Evolutionary conservation across 2,888 invertebrate species (phyloP).

Genomic region (Peribatodes rhomboidaria): DNA sequence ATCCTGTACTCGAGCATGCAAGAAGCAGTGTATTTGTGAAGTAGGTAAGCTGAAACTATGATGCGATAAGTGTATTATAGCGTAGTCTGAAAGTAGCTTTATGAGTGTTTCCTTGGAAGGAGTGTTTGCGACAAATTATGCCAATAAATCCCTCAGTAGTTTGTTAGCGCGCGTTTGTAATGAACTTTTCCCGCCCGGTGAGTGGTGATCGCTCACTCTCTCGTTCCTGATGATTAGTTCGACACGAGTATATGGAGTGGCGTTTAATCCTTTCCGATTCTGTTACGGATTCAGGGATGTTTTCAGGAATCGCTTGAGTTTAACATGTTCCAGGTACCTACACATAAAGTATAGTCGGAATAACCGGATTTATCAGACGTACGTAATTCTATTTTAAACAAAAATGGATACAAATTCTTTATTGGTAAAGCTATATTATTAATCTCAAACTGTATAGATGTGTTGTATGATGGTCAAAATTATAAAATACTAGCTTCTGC

Average conservation of each 20-base stretch:
- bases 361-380: too few species aligned
- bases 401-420: too few species aligned
- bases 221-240: constrained; percentile 28
- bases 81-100: constrained; percentile 1
- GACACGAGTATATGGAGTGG: constrained; percentile 7
- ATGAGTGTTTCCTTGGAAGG: constrained; percentile 25
- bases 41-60: not conserved
- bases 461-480: too few species aligned
- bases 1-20: too few species aligned
- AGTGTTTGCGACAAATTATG: constrained; percentile 41
- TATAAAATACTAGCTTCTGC: too few species aligned
- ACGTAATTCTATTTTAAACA: too few species aligned
- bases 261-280: not conserved
- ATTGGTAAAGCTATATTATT: too few species aligned
- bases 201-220: constrained; percentile 33
- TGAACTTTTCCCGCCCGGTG: constrained; percentile 36
- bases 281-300: not conserved
- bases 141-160: constrained; percentile 49
- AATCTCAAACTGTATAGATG: too few species aligned
- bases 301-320: not conserved
- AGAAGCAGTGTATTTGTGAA: too few species aligned
- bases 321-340: too few species aligned
- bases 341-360: too few species aligned
- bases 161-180: constrained; percentile 49
- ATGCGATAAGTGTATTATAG: not conserved